A percentile compares a stretch with the other conserved stretches of the same genome.
Conservation (phyloP, 2,797 vertebrate species). For the Rhincodon typus region DNA sequence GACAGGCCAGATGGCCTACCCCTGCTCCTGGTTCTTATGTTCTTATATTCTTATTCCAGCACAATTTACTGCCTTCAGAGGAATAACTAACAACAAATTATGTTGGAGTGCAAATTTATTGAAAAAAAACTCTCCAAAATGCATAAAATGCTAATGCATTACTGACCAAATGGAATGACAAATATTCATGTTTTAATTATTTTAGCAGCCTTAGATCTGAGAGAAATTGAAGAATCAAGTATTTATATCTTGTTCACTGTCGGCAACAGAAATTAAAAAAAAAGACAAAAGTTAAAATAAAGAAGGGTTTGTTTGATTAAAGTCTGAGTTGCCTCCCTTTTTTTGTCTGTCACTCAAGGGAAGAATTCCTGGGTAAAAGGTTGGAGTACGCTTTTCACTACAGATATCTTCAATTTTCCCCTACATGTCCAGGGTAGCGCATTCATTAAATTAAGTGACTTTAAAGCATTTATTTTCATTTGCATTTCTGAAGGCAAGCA, state of each 20-base stretch:
- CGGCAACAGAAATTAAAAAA: not conserved
- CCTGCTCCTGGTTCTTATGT: too few relatives aligned
- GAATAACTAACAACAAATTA: not conserved
- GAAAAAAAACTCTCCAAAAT: not conserved
- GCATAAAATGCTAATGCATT: not conserved
- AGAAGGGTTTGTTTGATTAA: too few relatives aligned
- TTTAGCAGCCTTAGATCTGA: not conserved
- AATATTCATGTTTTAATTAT: not conserved
- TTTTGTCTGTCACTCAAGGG: too few relatives aligned
- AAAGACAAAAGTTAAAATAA: not conserved
- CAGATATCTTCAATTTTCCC: not conserved
- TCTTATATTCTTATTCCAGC: not conserved
- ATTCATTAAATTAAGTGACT: not conserved
- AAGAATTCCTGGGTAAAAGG: too few relatives aligned
- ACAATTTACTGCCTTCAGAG: not conserved
- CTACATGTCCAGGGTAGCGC: too few relatives aligned
- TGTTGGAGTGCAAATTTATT: not conserved
- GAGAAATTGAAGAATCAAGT: not conserved
- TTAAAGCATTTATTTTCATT: not conserved
- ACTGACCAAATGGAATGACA: not conserved
- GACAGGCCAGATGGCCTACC: too few relatives aligned
- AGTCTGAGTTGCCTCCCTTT: too few relatives aligned
- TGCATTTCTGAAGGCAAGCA: not conserved
- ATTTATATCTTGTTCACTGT: not conserved
- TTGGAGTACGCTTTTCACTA: too few relatives aligned